A percentile compares a stretch with the other conserved stretches of the same genome.
Evolutionary conservation across 1,140 invertebrate species (phyloP).

Genomic region (Reticulitermes speratus): DNA sequence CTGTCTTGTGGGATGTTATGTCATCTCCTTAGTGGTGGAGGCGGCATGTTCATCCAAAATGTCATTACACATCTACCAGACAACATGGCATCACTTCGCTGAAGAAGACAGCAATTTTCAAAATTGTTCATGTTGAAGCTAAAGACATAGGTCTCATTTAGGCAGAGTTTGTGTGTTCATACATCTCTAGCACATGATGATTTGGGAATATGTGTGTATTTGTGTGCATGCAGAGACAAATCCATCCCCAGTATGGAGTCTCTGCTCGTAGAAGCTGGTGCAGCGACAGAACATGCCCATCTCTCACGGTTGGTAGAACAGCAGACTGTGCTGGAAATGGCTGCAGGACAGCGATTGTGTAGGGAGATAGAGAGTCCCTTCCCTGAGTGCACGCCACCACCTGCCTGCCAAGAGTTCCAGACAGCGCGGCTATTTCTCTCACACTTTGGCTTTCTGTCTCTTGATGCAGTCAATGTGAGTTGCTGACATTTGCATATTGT

Average conservation of each 20-base stretch:
- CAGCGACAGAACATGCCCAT: conserved; percentile 52
- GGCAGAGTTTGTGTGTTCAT: no score
- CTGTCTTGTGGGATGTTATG: no score
- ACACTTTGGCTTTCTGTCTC: conserved; percentile 88
- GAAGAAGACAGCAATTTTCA: no score
- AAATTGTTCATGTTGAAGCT: no score
- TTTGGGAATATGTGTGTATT: no score
- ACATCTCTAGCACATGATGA: no score
- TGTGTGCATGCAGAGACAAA: conserved; percentile 61
- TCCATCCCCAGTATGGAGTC: conserved; percentile 78
- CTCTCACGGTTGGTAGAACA: conserved; percentile 58
- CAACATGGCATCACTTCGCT: no score
- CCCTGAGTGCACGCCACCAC: conserved; percentile 68
- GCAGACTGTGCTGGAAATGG: conserved; percentile 53
- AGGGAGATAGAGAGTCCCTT: conserved; percentile 48
- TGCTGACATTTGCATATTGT: not conserved
- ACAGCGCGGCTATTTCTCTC: conserved; percentile 90
- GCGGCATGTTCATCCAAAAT: no score
- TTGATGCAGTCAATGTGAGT: conserved; percentile 53
- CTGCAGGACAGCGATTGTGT: conserved; percentile 48
- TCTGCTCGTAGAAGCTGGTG: conserved; percentile 60
- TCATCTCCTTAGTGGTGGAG: no score
- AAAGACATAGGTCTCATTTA: no score
- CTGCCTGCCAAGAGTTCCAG: conserved; percentile 86
- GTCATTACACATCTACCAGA: no score